phyloP scores from a whole-genome alignment of 2,113 vertebrate species.

The Lophura nycthemera region DNA sequence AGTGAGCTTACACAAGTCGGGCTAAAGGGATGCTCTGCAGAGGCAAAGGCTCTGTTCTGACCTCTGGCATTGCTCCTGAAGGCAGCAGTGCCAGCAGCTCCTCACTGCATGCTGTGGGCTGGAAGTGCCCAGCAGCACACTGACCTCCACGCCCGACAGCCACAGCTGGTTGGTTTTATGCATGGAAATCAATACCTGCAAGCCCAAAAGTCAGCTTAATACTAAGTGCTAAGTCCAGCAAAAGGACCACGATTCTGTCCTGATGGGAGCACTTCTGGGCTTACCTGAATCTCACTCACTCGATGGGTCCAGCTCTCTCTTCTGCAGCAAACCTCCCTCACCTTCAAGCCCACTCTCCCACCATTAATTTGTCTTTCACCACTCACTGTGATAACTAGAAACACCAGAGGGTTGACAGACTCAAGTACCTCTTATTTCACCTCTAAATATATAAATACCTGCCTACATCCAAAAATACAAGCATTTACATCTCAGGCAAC shows the following conservation, averaged over 20 bases:
- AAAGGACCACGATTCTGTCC: fast-evolving
- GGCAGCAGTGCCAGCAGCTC: not conserved
- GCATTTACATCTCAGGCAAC: not conserved
- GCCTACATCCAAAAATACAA: not conserved
- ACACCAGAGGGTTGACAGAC: not conserved
- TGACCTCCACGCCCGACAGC: fast-evolving
- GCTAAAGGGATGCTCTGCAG: not conserved
- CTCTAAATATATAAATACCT: not conserved
- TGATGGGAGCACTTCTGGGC: not conserved
- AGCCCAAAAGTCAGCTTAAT: not conserved
- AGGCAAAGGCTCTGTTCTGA: not conserved
- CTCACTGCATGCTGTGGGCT: not conserved
- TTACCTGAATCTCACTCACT: fast-evolving
- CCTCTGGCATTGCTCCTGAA: not conserved
- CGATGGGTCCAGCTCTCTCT: fast-evolving
- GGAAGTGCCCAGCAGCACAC: not conserved
- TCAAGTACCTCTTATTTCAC: not conserved
- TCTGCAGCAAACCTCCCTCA: not conserved
- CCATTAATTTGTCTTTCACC: not conserved
- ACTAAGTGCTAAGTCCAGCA: not conserved
- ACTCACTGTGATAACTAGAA: not conserved
- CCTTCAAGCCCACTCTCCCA: not conserved
- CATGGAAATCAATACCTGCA: not conserved
- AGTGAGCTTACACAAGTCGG: not conserved
- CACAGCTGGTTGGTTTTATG: fast-evolving